Percentiles rank a stretch among this genome's conserved stretches.
These are phyloP conservation scores for Hippopotamus amphibius DNA, from an alignment of 2,113 vertebrate genomes.

Conservation along the genomic window DNA sequence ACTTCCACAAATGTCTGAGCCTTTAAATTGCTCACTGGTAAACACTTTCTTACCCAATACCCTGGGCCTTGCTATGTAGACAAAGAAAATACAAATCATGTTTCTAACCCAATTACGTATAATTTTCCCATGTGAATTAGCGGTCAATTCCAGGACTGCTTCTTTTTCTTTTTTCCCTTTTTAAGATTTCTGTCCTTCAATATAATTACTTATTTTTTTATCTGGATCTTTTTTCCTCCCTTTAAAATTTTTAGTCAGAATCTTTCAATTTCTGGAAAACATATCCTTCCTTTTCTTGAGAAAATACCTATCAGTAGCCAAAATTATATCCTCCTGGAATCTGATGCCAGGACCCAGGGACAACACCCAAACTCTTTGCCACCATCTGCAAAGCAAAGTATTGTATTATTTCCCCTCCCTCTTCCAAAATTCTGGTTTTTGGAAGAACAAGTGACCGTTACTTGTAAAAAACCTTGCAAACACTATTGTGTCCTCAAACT, in stretches of 20 bases:
- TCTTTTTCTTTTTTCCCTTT: not conserved
- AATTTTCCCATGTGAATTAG: slow-evolving; percentile 15
- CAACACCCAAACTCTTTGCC: not conserved
- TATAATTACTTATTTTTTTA: not conserved
- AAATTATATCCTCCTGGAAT: not conserved
- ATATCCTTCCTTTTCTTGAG: slow-evolving; percentile 4
- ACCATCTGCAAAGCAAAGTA: not conserved
- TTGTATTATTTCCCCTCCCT: not conserved
- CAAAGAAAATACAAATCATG: not conserved
- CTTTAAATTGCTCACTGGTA: not conserved
- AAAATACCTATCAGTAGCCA: not conserved
- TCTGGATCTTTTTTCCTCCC: not conserved
- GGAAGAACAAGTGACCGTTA: not conserved
- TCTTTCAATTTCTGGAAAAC: not conserved
- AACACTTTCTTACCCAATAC: not conserved
- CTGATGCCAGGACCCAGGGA: not conserved
- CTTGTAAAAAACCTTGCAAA: not conserved
- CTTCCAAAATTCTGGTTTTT: not conserved
- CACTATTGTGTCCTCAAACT: not conserved
- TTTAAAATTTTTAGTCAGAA: not conserved
- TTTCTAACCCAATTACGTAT: not conserved
- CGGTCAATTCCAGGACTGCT: not conserved
- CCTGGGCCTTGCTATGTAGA: not conserved
- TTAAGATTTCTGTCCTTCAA: not conserved
- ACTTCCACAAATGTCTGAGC: not conserved